Evolutionary conservation across 23 tunicate genomes (phyloP), one percentile per base, ranked within the genome.

Genomic region (Halocynthia aurantium): DNA sequence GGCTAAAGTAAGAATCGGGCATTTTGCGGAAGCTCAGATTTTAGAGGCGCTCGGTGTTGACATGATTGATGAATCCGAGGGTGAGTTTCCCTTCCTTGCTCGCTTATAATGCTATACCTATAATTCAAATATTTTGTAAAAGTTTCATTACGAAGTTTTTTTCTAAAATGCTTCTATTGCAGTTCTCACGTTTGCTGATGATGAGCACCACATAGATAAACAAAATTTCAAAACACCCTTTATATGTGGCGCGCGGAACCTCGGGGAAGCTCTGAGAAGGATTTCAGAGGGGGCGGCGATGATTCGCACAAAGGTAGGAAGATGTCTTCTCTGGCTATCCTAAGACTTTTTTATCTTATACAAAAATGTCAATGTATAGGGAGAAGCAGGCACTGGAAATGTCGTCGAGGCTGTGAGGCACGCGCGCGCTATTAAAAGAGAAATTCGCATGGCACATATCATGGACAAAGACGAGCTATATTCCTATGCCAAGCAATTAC

Each of bases 21-120:
- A 88, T 77, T 83, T 88, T 52, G 95, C 84, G 18, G 95, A 88
- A 84, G 95, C 95, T 5, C 95, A 88, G 55, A 88, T 88, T 11
- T 60, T 88, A 22, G 67, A 88, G 64, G 20, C 81, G 7, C 78
- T 88, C 19, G 95, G 95, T 7, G 95, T 88, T 6, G 95, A 88
- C 79, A 88, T 88, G 95, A 83, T 88, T 64, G 95, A 88, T 67
- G 95, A 88, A 80, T 88, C 95, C 0, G 95, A 88, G 78, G 95
- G 95, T 88, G 4, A 13, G 64, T 31, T 31, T 1, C 44, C 44
- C 4, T 31, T 31, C 44, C 4, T 4, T 31, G 44, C 44, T 31
- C 44, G 44, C 44, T 31, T 31, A 31, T 31, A 31, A 31, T n/a
- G n/a, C n/a, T n/a, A n/a, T n/a, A n/a, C n/a, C n/a, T n/a, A n/a